These are phyloP conservation scores for Pitangus sulphuratus DNA, from an alignment of 2,797 vertebrate genomes.

Conservation along the genomic window DNA sequence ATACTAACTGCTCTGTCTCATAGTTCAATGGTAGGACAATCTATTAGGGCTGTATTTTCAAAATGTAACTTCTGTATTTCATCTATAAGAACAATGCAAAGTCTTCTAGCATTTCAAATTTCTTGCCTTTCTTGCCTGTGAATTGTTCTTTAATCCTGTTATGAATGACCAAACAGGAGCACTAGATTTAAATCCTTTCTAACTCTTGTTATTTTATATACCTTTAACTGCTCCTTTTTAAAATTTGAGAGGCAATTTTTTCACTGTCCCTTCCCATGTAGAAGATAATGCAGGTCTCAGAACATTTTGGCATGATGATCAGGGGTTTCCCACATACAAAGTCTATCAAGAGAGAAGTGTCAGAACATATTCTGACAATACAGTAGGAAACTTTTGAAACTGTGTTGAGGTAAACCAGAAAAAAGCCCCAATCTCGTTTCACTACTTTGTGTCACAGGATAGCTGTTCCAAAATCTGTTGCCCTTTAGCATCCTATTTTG, in stretches of 20 bases:
- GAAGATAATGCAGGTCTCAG: background rate
- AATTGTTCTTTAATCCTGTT: background rate
- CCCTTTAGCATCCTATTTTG: background rate
- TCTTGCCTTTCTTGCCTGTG: background rate
- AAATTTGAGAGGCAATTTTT: background rate
- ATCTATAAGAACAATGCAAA: background rate
- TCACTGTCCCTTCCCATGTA: background rate
- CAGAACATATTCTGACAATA: background rate
- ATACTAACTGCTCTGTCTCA: background rate
- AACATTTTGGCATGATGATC: background rate
- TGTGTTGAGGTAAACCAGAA: background rate
- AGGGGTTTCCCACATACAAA: accelerated
- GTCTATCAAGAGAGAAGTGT: background rate
- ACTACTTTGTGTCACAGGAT: background rate
- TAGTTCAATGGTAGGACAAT: background rate
- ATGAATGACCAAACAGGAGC: background rate
- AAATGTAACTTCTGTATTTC: background rate
- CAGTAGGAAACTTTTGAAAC: background rate
- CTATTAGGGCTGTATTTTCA: background rate
- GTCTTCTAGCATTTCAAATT: background rate
- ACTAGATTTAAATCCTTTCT: background rate
- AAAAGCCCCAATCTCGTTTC: background rate
- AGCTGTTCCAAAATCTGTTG: background rate
- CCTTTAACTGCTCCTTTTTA: background rate
- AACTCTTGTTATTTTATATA: background rate